These are phyloP conservation scores for Siderastrea radians DNA, from an alignment of 92 coral and sea anemone genomes.

Conservation along the genomic window DNA sequence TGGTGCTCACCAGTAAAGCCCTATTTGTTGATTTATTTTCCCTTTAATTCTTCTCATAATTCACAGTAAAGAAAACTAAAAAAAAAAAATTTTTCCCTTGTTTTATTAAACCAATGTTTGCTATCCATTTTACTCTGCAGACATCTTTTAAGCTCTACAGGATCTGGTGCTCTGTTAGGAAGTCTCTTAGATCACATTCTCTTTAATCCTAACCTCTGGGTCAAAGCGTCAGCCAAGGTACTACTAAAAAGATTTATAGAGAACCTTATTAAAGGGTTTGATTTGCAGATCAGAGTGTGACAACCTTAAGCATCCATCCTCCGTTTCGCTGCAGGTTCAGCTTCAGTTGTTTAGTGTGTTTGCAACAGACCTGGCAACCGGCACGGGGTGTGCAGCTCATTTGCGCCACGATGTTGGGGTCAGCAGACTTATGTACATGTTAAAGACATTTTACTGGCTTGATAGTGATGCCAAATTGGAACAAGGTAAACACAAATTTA, in stretches of 20 bases:
- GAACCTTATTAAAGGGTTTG: not conserved
- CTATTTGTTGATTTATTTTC: no score
- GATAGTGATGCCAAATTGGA: constrained; percentile 51
- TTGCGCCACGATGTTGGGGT: constrained; percentile 99
- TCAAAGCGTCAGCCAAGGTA: constrained; percentile 94
- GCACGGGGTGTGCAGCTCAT: constrained; percentile 91
- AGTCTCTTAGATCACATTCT: constrained; percentile 91
- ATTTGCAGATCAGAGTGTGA: not conserved
- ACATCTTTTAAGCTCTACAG: constrained; percentile 78
- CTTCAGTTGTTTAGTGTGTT: constrained; percentile 97
- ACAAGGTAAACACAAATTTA: constrained; percentile 52
- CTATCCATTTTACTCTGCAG: constrained; percentile 36
- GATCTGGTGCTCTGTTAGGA: constrained; percentile 89
- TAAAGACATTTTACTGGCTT: constrained; percentile 92
- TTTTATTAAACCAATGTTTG: not conserved
- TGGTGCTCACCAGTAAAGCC: no score
- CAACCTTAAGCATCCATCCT: not conserved
- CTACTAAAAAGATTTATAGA: not conserved
- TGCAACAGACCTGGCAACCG: constrained; percentile 97
- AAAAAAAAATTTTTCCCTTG: not conserved
- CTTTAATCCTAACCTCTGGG: constrained; percentile 96
- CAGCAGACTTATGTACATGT: constrained; percentile 94
- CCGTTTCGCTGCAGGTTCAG: constrained; percentile 78
- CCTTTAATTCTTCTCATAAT: no score
- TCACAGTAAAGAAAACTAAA: not conserved